Conservation (phyloP, 2,113 vertebrate genomes). For the Oryzias woworae region DNA sequence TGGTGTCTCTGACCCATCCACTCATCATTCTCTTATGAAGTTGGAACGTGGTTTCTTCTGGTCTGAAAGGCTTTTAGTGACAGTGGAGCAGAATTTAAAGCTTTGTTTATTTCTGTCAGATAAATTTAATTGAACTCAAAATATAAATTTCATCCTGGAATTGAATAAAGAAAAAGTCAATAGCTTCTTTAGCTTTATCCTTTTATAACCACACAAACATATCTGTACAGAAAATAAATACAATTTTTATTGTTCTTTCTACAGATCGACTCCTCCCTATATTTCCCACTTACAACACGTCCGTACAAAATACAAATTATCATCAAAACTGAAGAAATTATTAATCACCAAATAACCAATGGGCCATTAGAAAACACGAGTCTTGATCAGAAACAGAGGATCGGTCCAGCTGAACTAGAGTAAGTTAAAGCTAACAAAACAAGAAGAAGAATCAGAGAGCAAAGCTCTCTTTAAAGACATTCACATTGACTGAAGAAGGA, state of each 20-base stretch:
- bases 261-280: conserved; percentile 65
- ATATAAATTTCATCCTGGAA: too few species aligned
- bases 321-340: conserved; percentile 39
- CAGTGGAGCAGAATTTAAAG: too few species aligned
- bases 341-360: conserved; percentile 36
- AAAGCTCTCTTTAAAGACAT: conserved; percentile 13
- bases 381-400: conserved; percentile 18
- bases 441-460: conserved; percentile 10
- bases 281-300: conserved; percentile 48
- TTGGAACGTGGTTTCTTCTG: too few species aligned
- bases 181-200: neutral
- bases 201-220: conserved; percentile 10
- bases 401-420: conserved; percentile 35
- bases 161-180: too few species aligned
- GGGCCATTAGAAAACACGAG: conserved; percentile 33
- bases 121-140: too few species aligned
- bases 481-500: neutral
- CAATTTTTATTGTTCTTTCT: conserved; percentile 76
- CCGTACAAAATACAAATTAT: conserved; percentile 57
- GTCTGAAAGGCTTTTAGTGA: too few species aligned
- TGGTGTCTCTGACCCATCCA: too few species aligned
- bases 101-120: too few species aligned
- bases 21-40: too few species aligned
- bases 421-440: conserved; percentile 23
- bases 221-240: conserved; percentile 80